phyloP scores from a whole-genome alignment of 1,140 invertebrate species.

The Psilanteris sp. region DNA sequence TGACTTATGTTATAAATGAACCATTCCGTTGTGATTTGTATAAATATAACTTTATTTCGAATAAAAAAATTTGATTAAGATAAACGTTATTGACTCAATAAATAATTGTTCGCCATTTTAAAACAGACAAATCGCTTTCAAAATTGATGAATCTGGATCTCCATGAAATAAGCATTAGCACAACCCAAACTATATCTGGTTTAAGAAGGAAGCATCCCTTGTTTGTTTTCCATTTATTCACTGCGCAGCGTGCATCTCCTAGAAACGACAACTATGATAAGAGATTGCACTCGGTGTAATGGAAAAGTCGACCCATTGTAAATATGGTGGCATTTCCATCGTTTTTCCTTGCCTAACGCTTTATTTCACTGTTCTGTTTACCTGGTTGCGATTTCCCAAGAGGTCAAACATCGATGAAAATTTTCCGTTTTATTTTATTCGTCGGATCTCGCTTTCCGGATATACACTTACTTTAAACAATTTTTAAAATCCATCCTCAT shows the following conservation, averaged over 20 bases:
- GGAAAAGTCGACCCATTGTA: slow-evolving; percentile 67
- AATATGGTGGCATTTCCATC: slow-evolving; percentile 58
- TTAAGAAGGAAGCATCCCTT: slow-evolving; percentile 58
- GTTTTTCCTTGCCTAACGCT: slow-evolving; percentile 28
- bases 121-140: slow-evolving; percentile 47
- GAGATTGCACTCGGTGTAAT: slow-evolving; percentile 67
- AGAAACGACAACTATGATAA: slow-evolving; percentile 70
- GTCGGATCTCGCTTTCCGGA: slow-evolving; percentile 2
- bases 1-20: too few relatives aligned
- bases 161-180: slow-evolving; percentile 18
- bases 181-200: slow-evolving; percentile 34
- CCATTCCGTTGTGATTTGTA: too few relatives aligned
- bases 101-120: too few relatives aligned
- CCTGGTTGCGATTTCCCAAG: slow-evolving; percentile 57
- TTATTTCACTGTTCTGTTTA: slow-evolving; percentile 57
- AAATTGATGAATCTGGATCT: slow-evolving; percentile 54
- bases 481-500: slow-evolving; percentile 23
- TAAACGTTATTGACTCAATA: too few relatives aligned
- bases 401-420: slow-evolving; percentile 49
- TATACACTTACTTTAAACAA: slow-evolving; percentile 2
- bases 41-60: too few relatives aligned
- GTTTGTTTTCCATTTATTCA: slow-evolving; percentile 73
- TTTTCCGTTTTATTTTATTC: slow-evolving; percentile 38
- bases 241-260: slow-evolving; percentile 33
- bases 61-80: too few relatives aligned